Conservation (phyloP, 2,888 invertebrate genomes). For the Tuta absoluta region DNA sequence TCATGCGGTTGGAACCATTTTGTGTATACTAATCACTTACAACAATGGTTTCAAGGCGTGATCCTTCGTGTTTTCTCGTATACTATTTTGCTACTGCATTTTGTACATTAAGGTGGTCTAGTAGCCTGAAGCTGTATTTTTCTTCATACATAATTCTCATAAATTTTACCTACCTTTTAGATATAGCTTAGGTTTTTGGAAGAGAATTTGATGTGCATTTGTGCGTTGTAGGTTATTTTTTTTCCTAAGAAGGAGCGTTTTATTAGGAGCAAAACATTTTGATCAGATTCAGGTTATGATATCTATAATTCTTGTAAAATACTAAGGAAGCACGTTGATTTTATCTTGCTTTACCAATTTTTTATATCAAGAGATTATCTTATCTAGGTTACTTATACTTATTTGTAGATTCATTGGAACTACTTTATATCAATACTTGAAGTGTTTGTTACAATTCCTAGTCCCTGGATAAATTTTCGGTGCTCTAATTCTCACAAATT, state of each 20-base stretch:
- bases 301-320: background rate
- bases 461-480: background rate
- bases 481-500: slow-evolving; percentile 7
- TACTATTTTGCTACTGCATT: background rate
- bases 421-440: background rate
- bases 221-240: no score
- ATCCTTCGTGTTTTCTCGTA: background rate
- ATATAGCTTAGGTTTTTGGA: no score
- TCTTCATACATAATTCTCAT: no score
- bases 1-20: slow-evolving; percentile 15
- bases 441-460: slow-evolving; percentile 1
- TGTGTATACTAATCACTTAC: slow-evolving; percentile 20
- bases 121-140: no score
- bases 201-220: no score
- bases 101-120: background rate
- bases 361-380: background rate
- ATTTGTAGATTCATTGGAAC: background rate
- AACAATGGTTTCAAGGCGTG: slow-evolving; percentile 2
- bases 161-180: no score
- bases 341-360: background rate
- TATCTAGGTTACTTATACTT: slow-evolving; percentile 1
- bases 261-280: no score
- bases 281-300: no score
- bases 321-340: background rate
- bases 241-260: no score